Conservation (phyloP, 2,888 invertebrate genomes). For the Tenthredo notha region DNA sequence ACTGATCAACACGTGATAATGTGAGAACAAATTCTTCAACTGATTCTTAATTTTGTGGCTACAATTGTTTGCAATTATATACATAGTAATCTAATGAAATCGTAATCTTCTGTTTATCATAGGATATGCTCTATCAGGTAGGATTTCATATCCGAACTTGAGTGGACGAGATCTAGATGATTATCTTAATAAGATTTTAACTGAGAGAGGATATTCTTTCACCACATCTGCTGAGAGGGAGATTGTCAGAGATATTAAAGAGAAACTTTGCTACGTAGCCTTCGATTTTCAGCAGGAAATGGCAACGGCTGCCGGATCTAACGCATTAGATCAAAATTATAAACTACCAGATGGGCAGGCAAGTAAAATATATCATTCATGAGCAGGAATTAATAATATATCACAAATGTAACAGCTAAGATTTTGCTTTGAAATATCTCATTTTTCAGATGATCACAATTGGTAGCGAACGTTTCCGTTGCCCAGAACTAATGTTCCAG, state of each 20-base stretch:
- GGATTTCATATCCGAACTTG: slow-evolving; percentile 82
- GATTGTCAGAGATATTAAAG: slow-evolving; percentile 97
- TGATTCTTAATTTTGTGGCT: too few species aligned
- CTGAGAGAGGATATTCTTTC: slow-evolving; percentile 81
- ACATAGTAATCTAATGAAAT: background rate
- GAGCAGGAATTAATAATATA: background rate
- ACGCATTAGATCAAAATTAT: slow-evolving; percentile 95
- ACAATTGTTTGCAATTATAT: too few species aligned
- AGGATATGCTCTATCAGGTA: slow-evolving; percentile 85
- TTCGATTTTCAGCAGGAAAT: slow-evolving; percentile 97
- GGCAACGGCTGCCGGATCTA: slow-evolving; percentile 94
- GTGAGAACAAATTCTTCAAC: too few species aligned
- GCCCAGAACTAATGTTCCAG: slow-evolving; percentile 81
- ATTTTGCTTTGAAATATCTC: background rate
- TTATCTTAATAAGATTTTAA: slow-evolving; percentile 83
- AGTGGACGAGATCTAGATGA: slow-evolving; percentile 83
- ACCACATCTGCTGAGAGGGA: slow-evolving; percentile 86
- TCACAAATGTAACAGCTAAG: background rate
- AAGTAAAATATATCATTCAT: slow-evolving; percentile 35
- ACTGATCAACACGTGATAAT: too few species aligned
- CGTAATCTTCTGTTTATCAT: background rate
- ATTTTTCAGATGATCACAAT: slow-evolving; percentile 78
- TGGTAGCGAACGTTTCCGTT: slow-evolving; percentile 80
- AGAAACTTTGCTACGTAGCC: slow-evolving; percentile 96
- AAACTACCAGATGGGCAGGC: slow-evolving; percentile 92